Conservation (phyloP, 2,888 invertebrate species). For the Hyppa rectilinea region DNA sequence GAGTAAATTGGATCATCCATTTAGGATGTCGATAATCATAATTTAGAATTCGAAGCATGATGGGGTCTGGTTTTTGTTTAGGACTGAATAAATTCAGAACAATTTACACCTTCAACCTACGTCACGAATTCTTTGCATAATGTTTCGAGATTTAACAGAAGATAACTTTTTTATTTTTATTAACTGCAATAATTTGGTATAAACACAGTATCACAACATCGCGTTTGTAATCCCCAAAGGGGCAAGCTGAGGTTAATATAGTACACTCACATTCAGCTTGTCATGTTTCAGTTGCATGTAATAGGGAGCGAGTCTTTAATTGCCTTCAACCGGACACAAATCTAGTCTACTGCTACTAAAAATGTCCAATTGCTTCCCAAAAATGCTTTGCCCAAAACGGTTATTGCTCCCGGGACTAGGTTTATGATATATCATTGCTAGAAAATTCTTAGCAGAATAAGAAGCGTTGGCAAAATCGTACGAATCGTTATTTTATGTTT, state of each 20-base stretch:
- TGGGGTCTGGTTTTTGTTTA: constrained; percentile 31
- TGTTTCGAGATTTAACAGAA: neutral
- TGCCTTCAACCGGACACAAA: neutral
- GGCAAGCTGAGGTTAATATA: too few species aligned
- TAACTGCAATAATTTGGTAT: neutral
- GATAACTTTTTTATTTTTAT: neutral
- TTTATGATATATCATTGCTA: neutral
- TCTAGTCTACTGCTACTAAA: neutral
- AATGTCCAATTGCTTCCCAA: neutral
- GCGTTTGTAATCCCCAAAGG: too few species aligned
- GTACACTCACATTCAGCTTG: neutral
- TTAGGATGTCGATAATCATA: constrained; percentile 51
- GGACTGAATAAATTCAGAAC: constrained; percentile 36
- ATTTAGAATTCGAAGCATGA: constrained; percentile 47
- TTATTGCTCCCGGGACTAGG: neutral
- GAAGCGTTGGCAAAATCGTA: neutral
- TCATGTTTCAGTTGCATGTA: neutral
- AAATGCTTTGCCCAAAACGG: neutral
- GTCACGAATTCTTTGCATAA: constrained; percentile 20
- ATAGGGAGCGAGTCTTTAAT: neutral
- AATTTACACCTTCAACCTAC: constrained; percentile 6
- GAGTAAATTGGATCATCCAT: constrained; percentile 59
- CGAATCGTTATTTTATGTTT: too few species aligned
- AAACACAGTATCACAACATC: neutral
- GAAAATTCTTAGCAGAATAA: neutral